phyloP scores from a whole-genome alignment of 2,797 vertebrate species.

The Falco rusticolus region DNA sequence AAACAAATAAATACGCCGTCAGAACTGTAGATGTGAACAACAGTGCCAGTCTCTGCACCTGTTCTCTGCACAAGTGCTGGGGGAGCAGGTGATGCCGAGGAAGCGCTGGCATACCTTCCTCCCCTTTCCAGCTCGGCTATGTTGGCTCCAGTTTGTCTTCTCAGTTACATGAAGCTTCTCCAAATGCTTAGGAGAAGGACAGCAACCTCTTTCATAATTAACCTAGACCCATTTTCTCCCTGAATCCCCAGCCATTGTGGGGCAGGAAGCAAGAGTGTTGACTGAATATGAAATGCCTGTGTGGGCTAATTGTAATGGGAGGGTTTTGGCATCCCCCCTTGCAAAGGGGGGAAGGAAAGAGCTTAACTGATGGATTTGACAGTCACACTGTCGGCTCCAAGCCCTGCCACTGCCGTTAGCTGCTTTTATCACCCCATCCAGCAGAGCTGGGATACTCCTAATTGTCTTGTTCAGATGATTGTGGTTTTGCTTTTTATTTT shows the following conservation, averaged over 20 bases:
- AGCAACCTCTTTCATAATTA: background rate
- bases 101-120: background rate
- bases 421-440: conserved; percentile 46
- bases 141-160: background rate
- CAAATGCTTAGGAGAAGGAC: background rate
- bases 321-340: background rate
- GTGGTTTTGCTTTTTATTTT: conserved; percentile 65
- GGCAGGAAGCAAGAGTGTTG: background rate
- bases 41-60: background rate
- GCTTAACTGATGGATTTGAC: background rate
- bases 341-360: background rate
- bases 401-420: conserved; percentile 16
- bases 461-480: conserved; percentile 61
- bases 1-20: accelerated
- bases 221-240: background rate
- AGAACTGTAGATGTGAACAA: background rate
- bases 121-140: background rate
- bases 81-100: background rate
- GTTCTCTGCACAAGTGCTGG: background rate
- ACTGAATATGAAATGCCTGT: background rate
- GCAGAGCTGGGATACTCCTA: conserved; percentile 57
- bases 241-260: background rate
- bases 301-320: background rate
- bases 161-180: background rate
- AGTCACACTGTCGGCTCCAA: conserved; percentile 9